Base-by-base conservation (phyloP, 2,113 vertebrate species). In the Laterallus jamaicensis region DNA sequence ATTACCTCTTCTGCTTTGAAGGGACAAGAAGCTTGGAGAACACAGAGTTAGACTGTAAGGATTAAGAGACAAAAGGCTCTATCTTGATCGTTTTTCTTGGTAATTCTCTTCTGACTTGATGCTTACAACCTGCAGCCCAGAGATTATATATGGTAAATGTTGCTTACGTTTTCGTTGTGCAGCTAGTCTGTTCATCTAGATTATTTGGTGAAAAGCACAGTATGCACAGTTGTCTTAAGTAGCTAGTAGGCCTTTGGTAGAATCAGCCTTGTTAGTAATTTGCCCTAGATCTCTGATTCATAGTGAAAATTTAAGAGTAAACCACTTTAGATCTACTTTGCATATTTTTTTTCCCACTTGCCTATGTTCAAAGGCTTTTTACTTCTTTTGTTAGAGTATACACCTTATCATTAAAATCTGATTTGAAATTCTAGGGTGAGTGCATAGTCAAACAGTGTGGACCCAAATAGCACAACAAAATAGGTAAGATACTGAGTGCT, bases 41-140 rank as follows among this genome's bases (percentile, higher is more conserved):
- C 84, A 60, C 21, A 5, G 39, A 78, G 76, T n/a, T 44, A 44
- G 56, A 56, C 58, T 6, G 0, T 20, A 31, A 95, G 88, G 79
- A 95, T 95, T 94, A 93, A 76, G 75, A 91, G 84, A 95, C 91
- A 63, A 88, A 88, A 78, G 92, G n/a, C 29, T 71, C 74, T 39
- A 6, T 59, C 56, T 28, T 64, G 60, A 10, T 58, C 68, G 66
- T 86, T 89, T 88, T 76, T 95, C 29, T 73, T n/a, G 4, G 39
- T 22, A 52, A 55, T 69, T 40, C 66, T 77, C 42, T 26, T 39
- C 52, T 29, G 80, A 24, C 17, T 88, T 19, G 19, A 22, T 62
- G 40, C 25, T 88, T 75, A 25, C 40, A 11, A 55, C 11, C 62
- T 17, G 0, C 40, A 63, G 9, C 37, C 15, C 31, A 10, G 17